Base-by-base conservation (phyloP, 2,113 vertebrate genomes). In the Nycticorax nycticorax region DNA sequence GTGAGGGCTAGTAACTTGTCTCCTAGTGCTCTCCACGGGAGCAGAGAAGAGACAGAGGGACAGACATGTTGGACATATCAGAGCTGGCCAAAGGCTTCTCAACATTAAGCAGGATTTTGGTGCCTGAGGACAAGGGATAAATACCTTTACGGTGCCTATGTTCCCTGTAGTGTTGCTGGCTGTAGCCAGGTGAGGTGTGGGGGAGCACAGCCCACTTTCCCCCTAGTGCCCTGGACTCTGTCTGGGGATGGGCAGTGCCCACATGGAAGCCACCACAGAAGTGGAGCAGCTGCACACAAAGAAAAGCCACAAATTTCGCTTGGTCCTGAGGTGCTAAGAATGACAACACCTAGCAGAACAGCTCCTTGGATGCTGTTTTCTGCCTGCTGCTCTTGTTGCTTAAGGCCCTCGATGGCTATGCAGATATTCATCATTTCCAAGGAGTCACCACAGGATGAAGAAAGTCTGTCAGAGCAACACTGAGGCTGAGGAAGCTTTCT, bases 391-490 rank as follows among this genome's bases (percentile, higher is more conserved):
- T 12, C 28, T 52, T 41, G 11, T 13, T 77, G 12, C 12, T 68
- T 43, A 24, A 8, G 14, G 16, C 14, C 9, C 27, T 76, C 35
- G 14, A 12, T 45, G 53, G 8, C 10, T 37, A 39, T 1, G 6
- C 15, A 84, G 68, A n/a, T 20, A 14, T 18, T 37, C 15, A 12
- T 22, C 6, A 48, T 50, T 88, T 57, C 62, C 33, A 59, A 68
- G 48, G 14, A 81, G n/a, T 7, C 14, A 72, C 3, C 0, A 2
- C 1, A 56, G 32, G 32, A 37, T 30, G 10, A 48, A 26, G 6
- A 89, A 91, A 78, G 2, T 4, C 20, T 48, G 11, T 39, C 20
- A 63, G 33, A 83, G 60, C 20, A 81, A 20, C 21, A 26, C 8
- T 33, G 63, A 66, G 26, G n/a, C 35, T 39, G 53, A 57, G 48